Conservation (phyloP, 2,888 invertebrate species). For the Parascotia fuliginaria region DNA sequence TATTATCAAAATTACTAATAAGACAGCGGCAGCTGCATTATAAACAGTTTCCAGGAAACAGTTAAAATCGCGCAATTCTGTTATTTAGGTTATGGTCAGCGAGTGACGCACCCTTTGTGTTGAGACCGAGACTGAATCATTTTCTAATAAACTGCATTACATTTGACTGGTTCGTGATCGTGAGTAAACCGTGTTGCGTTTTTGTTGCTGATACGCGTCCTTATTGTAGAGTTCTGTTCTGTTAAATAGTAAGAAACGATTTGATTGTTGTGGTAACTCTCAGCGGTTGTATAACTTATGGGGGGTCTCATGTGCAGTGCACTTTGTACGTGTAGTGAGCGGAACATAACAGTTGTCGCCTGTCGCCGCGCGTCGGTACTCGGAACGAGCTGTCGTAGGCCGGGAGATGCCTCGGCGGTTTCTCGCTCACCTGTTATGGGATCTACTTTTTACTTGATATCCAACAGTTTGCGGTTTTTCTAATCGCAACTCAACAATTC, state of each 20-base stretch:
- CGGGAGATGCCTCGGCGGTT: slow-evolving; percentile 43
- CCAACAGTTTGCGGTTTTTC: slow-evolving; percentile 66
- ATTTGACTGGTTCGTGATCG: slow-evolving; percentile 37
- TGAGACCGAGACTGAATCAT: slow-evolving; percentile 36
- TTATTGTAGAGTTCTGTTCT: slow-evolving; percentile 12
- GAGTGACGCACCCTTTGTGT: slow-evolving; percentile 40
- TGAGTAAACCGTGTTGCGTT: slow-evolving; percentile 25
- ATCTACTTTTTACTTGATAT: slow-evolving; percentile 59
- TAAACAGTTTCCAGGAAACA: slow-evolving; percentile 35
- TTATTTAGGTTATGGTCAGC: slow-evolving; percentile 42
- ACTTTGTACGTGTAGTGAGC: neutral
- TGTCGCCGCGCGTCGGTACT: slow-evolving; percentile 14
- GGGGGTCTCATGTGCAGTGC: neutral
- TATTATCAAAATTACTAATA: slow-evolving; percentile 26
- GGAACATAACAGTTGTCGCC: slow-evolving; percentile 25
- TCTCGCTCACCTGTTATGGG: slow-evolving; percentile 59
- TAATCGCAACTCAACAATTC: slow-evolving; percentile 58
- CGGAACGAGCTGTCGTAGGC: slow-evolving; percentile 26
- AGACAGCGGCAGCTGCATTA: slow-evolving; percentile 31
- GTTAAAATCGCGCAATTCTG: slow-evolving; percentile 35
- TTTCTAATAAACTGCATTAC: slow-evolving; percentile 52
- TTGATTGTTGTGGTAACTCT: slow-evolving; percentile 12
- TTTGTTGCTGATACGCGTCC: slow-evolving; percentile 23
- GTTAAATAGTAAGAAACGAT: slow-evolving; percentile 10
- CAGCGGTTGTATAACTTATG: neutral